A percentile compares a stretch with the other conserved stretches of the same genome.
phyloP scores from a whole-genome alignment of 2,888 invertebrate genomes.

The Archips crataeganus region DNA sequence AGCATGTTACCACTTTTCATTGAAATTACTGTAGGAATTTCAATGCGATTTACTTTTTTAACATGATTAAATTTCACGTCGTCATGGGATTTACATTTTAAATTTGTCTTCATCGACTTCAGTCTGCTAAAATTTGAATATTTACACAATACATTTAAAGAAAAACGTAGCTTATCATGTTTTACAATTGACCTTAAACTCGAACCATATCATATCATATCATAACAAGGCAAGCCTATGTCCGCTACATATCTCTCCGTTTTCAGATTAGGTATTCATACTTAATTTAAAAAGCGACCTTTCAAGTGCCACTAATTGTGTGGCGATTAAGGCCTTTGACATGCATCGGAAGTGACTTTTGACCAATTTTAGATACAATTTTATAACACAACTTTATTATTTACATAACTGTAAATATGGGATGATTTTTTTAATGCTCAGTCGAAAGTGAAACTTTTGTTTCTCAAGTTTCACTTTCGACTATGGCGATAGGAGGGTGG shows the following conservation, averaged over 20 bases:
- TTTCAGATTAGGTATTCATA: constrained; percentile 1
- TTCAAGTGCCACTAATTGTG: not conserved
- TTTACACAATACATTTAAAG: constrained; percentile 13
- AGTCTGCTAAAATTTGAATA: constrained; percentile 16
- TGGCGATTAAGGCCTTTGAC: constrained; percentile 1
- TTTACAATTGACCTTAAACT: constrained; percentile 39
- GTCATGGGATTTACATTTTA: not conserved
- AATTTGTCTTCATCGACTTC: constrained; percentile 6
- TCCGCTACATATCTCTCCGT: constrained; percentile 11
- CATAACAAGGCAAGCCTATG: constrained; percentile 38
- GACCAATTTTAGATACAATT: not conserved
- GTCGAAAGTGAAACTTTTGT: no score
- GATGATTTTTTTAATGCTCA: not conserved
- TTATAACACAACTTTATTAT: not conserved
- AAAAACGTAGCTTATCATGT: constrained; percentile 36
- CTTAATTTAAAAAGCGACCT: constrained; percentile 8
- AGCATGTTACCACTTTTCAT: no score
- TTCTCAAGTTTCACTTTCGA: no score
- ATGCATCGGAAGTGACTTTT: constrained; percentile 22
- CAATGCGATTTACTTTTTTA: not conserved
- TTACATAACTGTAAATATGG: not conserved
- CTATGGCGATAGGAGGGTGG: no score
- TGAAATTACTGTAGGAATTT: not conserved
- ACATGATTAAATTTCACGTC: not conserved
- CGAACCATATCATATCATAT: constrained; percentile 29